These are phyloP conservation scores for Orchesella cincta DNA, from an alignment of 1,140 invertebrate species.

Conservation along the genomic window DNA sequence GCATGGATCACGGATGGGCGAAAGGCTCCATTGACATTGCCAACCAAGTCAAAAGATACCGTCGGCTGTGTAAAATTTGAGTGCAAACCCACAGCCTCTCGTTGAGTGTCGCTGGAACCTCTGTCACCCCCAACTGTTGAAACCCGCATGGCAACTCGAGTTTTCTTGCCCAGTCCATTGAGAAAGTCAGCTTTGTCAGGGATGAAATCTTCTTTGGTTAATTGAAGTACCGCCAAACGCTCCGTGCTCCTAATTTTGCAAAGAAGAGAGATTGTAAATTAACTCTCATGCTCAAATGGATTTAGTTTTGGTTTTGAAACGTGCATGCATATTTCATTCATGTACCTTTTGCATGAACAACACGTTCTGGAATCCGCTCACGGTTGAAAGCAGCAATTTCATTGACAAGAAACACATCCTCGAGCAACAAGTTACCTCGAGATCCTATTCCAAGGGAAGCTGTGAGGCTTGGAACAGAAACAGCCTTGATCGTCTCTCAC, in stretches of 20 bases:
- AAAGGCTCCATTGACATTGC: neutral
- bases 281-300: constrained; percentile 20
- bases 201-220: constrained; percentile 65
- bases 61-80: constrained; percentile 27
- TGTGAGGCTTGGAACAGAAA: constrained; percentile 61
- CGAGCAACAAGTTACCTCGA: constrained; percentile 63
- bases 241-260: too few species aligned
- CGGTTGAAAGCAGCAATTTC: constrained; percentile 67
- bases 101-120: constrained; percentile 60
- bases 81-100: neutral
- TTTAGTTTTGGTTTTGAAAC: too few species aligned
- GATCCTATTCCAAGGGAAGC: constrained; percentile 62
- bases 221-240: constrained; percentile 69
- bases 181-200: constrained; percentile 66
- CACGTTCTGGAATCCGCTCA: constrained; percentile 67
- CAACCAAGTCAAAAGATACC: constrained; percentile 51
- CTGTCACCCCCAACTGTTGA: constrained; percentile 67
- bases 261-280: too few species aligned
- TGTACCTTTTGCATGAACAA: constrained; percentile 64
- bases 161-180: constrained; percentile 62
- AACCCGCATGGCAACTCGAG: constrained; percentile 63
- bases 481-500: constrained; percentile 31
- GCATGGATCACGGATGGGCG: neutral
- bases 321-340: too few species aligned
- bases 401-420: constrained; percentile 64